Percentiles rank a stretch among this genome's conserved stretches.
Conservation (phyloP, 2,797 vertebrate genomes). For the Phrynocephalus forsythii region DNA sequence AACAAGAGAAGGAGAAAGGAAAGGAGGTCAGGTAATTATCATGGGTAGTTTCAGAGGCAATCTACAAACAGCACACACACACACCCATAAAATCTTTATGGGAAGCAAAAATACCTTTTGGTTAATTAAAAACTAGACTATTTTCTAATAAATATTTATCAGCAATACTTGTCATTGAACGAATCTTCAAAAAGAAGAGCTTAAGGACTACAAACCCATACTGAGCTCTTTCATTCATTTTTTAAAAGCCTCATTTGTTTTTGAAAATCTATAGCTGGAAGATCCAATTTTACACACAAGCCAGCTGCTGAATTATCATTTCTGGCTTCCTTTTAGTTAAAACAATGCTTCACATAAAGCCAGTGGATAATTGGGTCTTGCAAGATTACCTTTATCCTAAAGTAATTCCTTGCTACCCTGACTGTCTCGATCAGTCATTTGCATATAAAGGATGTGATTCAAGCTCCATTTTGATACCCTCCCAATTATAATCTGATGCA, state of each 20-base stretch:
- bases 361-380: neutral
- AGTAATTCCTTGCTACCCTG: constrained; percentile 18
- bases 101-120: neutral
- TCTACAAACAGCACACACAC: neutral
- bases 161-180: constrained; percentile 7
- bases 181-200: neutral
- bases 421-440: constrained; percentile 13
- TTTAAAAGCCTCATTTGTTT: constrained; percentile 38
- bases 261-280: constrained; percentile 29
- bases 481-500: constrained; percentile 13
- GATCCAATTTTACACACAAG: constrained; percentile 11
- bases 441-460: constrained; percentile 20
- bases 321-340: constrained; percentile 11
- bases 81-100: neutral
- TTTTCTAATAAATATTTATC: constrained; percentile 36
- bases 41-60: neutral
- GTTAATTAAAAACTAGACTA: constrained; percentile 11
- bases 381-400: neutral
- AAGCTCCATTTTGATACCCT: constrained; percentile 12
- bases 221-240: constrained; percentile 34
- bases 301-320: neutral
- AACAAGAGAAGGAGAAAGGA: neutral
- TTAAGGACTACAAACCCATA: constrained; percentile 21
- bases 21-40: constrained; percentile 9
- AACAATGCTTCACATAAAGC: constrained; percentile 10